These are phyloP conservation scores for Macroglossus sobrinus DNA, from an alignment of 2,113 vertebrate genomes.

Conservation along the genomic window DNA sequence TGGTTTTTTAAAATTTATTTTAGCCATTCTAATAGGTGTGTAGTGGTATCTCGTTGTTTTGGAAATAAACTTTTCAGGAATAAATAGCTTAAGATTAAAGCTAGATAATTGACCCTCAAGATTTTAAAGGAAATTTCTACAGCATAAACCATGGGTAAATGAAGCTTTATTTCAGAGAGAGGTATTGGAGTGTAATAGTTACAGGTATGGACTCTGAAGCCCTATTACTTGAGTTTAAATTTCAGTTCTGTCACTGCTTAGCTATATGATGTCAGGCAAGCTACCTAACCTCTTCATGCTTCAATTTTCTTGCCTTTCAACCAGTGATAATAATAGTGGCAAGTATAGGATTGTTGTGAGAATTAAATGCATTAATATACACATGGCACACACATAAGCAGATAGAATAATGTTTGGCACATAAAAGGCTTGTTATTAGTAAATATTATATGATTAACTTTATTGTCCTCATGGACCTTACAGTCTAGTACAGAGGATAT, in stretches of 20 bases:
- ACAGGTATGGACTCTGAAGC: not conserved
- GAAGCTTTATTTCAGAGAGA: not conserved
- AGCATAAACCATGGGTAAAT: not conserved
- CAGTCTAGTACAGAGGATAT: not conserved
- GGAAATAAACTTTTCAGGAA: not conserved
- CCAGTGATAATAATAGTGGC: not conserved
- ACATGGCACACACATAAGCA: not conserved
- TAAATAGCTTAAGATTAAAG: constrained; percentile 20
- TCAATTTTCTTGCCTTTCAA: not conserved
- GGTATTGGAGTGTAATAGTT: not conserved
- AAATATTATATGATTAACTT: not conserved
- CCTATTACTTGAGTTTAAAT: not conserved
- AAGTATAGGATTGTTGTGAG: not conserved
- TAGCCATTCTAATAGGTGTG: not conserved
- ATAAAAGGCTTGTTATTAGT: not conserved
- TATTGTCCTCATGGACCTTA: not conserved
- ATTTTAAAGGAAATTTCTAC: constrained; percentile 8
- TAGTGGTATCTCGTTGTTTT: not conserved
- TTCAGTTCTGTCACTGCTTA: not conserved
- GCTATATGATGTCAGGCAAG: not conserved
- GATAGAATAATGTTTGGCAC: not conserved
- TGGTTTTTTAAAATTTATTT: not conserved
- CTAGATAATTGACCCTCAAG: not conserved
- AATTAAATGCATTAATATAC: not conserved
- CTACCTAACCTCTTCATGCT: not conserved